These are phyloP conservation scores for Oxyteleia sp. DNA, from an alignment of 2,888 invertebrate species.

Conservation along the genomic window DNA sequence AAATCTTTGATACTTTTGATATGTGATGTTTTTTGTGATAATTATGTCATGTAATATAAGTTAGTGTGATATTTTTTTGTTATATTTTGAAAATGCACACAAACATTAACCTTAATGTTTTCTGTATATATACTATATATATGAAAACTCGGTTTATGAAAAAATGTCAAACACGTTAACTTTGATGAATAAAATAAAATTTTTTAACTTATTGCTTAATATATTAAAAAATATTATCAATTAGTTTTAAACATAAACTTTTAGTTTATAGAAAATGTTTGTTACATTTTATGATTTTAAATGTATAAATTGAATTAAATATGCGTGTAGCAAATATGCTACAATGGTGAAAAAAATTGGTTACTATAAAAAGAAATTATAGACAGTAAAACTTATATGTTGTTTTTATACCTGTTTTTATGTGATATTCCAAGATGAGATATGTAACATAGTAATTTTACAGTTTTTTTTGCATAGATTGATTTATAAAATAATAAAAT, in stretches of 20 bases:
- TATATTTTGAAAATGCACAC: too few species aligned
- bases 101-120: too few species aligned
- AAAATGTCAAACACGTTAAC: conserved; percentile 4
- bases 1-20: too few species aligned
- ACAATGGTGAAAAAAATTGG: neutral
- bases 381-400: too few species aligned
- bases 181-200: conserved; percentile 5
- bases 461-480: neutral
- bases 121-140: too few species aligned
- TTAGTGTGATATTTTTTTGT: too few species aligned
- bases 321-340: conserved; percentile 1
- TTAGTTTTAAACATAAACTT: conserved; percentile 1
- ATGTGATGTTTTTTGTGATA: too few species aligned
- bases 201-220: neutral
- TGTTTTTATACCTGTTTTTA: too few species aligned
- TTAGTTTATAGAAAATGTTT: neutral
- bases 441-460: too few species aligned
- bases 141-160: conserved; percentile 3
- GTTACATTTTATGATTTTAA: conserved; percentile 2
- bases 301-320: conserved; percentile 2
- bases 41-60: too few species aligned
- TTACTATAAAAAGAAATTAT: neutral
- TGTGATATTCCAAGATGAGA: neutral
- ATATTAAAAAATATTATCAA: neutral
- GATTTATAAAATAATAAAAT: neutral